Base-by-base conservation (phyloP, 2,113 vertebrate genomes). In the Hippoglossus stenolepis region DNA sequence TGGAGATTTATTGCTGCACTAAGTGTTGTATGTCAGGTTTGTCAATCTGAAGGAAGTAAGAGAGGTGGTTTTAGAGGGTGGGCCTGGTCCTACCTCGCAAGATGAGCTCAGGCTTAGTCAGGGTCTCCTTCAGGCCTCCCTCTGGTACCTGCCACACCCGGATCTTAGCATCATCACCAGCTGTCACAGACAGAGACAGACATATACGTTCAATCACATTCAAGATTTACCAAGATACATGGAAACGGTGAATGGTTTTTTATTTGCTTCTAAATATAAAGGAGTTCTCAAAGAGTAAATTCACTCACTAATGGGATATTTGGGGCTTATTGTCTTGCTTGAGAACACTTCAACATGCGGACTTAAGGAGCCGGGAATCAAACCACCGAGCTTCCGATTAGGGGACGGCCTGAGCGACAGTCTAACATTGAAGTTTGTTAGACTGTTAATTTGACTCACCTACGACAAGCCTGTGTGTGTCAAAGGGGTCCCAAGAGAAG, bases 401-500 rank as follows among this genome's bases (percentile, higher is more conserved):
- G 9, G 8, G 35, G 35, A 38, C 35, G 35, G 35, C 35, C 35
- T 38, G 35, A 38, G 35, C 35, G 8, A 38, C 31, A 7, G 1
- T 31, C 31, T 31, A 7, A 31, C 6, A 31, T 31, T 6, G 6
- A 31, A 31, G 5, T 7, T 6, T 31, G 31, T 1, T 31, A 31
- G 31, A 7, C 5, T 31, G 31, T 31, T 38, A 8, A 10, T 43
- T 0, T 26, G 21, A 61, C 94, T 93, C 91, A 99, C 98, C 98
- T 0, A 97, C 96, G 12, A 95, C 97, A 0, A 99, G 96, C 72
- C 90, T 93, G 53, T 70, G 77, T 0, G 92, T 81, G 85, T 98
- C 84, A 0, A 98, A 99, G 28, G 98, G 98, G 85, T 99, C 97
- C 97, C 97, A 99, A 56, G 85, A 91, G 64, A 99, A 92, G 86